Conservation (phyloP, 2,888 invertebrate species). For the Atethmia centrago region DNA sequence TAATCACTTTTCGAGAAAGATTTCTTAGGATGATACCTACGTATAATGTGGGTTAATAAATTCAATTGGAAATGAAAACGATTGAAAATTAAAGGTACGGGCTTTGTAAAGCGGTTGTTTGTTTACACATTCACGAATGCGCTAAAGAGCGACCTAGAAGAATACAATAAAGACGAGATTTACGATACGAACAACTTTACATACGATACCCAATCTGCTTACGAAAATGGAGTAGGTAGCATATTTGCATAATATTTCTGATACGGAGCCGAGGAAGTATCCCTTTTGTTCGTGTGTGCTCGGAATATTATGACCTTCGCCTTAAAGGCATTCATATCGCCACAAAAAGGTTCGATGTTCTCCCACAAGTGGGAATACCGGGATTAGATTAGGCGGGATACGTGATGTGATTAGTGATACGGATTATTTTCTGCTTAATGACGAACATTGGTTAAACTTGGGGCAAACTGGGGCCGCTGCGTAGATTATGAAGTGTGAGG, state of each 20-base stretch:
- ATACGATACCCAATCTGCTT: conserved; percentile 71
- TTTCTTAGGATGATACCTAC: neutral
- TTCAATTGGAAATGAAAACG: conserved; percentile 18
- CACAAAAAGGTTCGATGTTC: conserved; percentile 65
- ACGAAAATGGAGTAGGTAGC: conserved; percentile 73
- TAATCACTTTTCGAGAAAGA: neutral
- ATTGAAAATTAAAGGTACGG: conserved; percentile 30
- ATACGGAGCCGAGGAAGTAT: conserved; percentile 73
- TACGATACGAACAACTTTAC: conserved; percentile 75
- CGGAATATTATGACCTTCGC: conserved; percentile 68
- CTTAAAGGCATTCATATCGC: conserved; percentile 64
- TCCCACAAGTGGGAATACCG: conserved; percentile 58
- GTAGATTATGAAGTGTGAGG: neutral
- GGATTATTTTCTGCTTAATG: conserved; percentile 49
- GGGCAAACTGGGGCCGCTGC: neutral
- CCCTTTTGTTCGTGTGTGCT: conserved; percentile 71
- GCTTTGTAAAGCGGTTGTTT: conserved; percentile 37
- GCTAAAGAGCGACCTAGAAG: conserved; percentile 49
- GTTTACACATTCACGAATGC: conserved; percentile 42
- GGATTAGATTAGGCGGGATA: conserved; percentile 64
- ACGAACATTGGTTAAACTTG: conserved; percentile 22
- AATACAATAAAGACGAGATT: conserved; percentile 73
- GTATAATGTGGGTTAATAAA: neutral
- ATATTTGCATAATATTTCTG: conserved; percentile 81
- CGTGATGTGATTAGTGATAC: conserved; percentile 66